These are phyloP conservation scores for Cinclus cinclus DNA, from an alignment of 2,113 vertebrate species.

Conservation along the genomic window DNA sequence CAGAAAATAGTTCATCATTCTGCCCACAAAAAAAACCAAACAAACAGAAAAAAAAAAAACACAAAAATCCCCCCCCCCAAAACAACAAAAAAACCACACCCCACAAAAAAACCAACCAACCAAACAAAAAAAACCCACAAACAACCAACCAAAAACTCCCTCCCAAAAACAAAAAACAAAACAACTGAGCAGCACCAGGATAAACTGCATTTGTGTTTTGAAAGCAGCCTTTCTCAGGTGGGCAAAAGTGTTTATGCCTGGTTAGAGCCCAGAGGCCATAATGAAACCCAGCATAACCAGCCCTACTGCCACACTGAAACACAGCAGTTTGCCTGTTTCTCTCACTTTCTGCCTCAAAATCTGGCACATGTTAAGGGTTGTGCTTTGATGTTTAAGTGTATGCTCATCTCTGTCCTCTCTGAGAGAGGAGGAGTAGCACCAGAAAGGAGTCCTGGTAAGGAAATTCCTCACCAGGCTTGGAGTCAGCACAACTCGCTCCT, in stretches of 20 bases:
- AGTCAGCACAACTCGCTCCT: neutral
- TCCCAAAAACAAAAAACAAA: no score
- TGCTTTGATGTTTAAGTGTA: neutral
- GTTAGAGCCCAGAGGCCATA: neutral
- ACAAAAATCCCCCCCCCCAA: no score
- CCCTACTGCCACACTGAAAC: neutral
- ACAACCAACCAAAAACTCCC: no score
- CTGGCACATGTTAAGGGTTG: fast-evolving
- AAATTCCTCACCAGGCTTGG: neutral
- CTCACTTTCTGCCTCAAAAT: neutral
- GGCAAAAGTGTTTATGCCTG: neutral
- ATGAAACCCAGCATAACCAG: neutral
- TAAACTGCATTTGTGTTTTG: neutral
- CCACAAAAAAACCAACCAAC: neutral
- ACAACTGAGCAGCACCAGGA: neutral
- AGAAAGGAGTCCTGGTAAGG: neutral
- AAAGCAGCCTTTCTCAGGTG: neutral
- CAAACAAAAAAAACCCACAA: neutral
- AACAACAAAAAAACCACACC: no score
- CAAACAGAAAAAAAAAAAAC: no score
- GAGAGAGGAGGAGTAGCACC: neutral
- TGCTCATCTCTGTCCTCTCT: neutral
- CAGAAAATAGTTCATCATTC: neutral
- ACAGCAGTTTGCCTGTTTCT: neutral
- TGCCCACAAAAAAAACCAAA: neutral